Conservation (phyloP, 2,888 invertebrate species). For the Hirtodrosophila cameraria region DNA sequence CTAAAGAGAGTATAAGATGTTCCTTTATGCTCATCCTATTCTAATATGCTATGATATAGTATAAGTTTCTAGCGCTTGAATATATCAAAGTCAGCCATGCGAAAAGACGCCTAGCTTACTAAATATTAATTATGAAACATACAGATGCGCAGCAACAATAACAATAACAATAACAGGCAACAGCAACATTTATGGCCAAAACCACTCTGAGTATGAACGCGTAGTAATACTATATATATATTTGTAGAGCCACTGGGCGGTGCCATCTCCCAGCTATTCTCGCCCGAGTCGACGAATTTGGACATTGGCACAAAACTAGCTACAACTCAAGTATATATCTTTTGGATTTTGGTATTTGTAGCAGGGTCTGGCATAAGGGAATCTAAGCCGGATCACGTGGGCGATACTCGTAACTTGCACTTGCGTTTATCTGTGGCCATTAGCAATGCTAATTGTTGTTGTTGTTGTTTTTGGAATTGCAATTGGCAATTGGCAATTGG, state of each 20-base stretch:
- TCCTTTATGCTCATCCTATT: background rate
- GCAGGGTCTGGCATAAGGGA: conserved; percentile 14
- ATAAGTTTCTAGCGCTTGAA: conserved; percentile 21
- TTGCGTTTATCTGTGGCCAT: conserved; percentile 54
- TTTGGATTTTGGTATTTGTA: conserved; percentile 19
- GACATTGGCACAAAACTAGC: conserved; percentile 64
- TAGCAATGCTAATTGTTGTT: conserved; percentile 74
- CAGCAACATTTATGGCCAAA: conserved; percentile 68
- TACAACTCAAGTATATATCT: conserved; percentile 34
- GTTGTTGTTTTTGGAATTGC: conserved; percentile 21
- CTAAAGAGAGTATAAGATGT: too few species aligned
- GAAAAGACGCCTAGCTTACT: conserved; percentile 63
- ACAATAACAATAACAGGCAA: conserved; percentile 28
- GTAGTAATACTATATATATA: conserved; percentile 14
- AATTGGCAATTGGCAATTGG: conserved; percentile 37
- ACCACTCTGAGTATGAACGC: conserved; percentile 61
- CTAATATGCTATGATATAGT: background rate
- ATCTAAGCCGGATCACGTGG: conserved; percentile 37
- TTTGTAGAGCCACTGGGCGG: conserved; percentile 70
- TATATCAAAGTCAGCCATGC: conserved; percentile 37
- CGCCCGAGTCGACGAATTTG: conserved; percentile 56
- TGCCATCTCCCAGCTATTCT: conserved; percentile 51
- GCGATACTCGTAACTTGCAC: conserved; percentile 41
- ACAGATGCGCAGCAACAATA: conserved; percentile 51
- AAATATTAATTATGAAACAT: conserved; percentile 75